phyloP scores from a whole-genome alignment of 37 sponge, comb jelly and placozoan genomes.

The Halisarca cf. caerulea region DNA sequence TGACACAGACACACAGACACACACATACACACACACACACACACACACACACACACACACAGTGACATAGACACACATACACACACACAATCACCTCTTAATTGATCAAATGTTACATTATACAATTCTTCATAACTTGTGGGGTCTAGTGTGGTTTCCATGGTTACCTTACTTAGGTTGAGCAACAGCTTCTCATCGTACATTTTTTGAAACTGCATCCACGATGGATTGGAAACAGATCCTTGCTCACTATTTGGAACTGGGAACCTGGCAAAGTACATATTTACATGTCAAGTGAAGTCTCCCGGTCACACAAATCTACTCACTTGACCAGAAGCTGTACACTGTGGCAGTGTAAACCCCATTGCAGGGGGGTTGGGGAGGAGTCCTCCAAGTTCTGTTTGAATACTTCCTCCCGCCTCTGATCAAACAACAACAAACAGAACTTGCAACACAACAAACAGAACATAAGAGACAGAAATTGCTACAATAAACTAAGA shows the following conservation, averaged over 20 bases:
- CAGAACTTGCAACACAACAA: too few relatives aligned
- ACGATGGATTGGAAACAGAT: neutral
- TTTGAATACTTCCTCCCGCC: slow-evolving; percentile 9
- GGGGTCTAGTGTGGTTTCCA: neutral
- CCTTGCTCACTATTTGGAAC: too few relatives aligned
- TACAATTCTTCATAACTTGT: neutral
- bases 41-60: too few relatives aligned
- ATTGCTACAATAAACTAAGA: too few relatives aligned
- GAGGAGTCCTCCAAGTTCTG: neutral
- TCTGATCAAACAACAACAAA: neutral
- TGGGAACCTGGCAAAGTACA: too few relatives aligned
- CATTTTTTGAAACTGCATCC: neutral
- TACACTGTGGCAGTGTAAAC: neutral
- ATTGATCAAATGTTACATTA: too few relatives aligned
- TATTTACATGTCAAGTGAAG: too few relatives aligned
- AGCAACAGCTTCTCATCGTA: neutral
- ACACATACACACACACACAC: too few relatives aligned
- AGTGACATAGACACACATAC: too few relatives aligned
- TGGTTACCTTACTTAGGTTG: neutral
- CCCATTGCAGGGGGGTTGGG: neutral
- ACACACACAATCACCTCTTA: too few relatives aligned
- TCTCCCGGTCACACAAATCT: neutral
- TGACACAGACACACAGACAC: too few relatives aligned
- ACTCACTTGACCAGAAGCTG: neutral
- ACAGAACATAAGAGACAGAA: too few relatives aligned